Percentiles rank a stretch among this genome's conserved stretches.
phyloP scores from a whole-genome alignment of 2,888 invertebrate genomes.

The Nephrotoma flavescens region DNA sequence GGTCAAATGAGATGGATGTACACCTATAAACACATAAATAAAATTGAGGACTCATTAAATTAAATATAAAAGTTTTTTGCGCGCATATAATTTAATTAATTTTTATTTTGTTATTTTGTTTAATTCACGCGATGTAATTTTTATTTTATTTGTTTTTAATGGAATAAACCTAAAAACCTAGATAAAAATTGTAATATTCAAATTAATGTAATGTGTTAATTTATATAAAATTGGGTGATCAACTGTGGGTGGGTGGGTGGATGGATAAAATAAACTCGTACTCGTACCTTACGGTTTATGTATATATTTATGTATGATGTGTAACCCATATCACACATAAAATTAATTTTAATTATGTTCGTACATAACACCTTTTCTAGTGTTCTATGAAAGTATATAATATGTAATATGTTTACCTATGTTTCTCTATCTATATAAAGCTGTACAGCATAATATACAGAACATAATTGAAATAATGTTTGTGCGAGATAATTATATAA shows the following conservation, averaged over 20 bases:
- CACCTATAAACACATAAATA: not conserved
- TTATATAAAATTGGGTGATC: not conserved
- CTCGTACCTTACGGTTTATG: not conserved
- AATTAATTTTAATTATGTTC: not conserved
- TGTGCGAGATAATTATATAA: not conserved
- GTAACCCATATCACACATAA: not conserved
- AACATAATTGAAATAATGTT: not conserved
- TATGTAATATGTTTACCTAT: not conserved
- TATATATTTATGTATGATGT: not conserved
- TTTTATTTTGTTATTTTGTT: not conserved
- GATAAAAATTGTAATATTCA: not conserved
- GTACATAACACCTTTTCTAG: not conserved
- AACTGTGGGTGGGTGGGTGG: not conserved
- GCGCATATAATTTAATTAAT: not conserved
- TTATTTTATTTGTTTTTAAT: not conserved
- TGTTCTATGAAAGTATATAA: not conserved
- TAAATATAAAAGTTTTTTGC: not conserved
- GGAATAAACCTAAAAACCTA: not conserved
- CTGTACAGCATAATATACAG: too few species aligned
- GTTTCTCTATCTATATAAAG: not conserved
- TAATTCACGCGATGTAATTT: not conserved
- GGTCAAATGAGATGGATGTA: not conserved
- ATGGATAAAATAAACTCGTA: not conserved
- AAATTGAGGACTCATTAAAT: not conserved
- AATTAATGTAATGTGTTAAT: too few species aligned